Evolutionary conservation across 2,797 vertebrate species (phyloP), one percentile per base, ranked within the genome.

Genomic region (Falco novaeseelandiae): DNA sequence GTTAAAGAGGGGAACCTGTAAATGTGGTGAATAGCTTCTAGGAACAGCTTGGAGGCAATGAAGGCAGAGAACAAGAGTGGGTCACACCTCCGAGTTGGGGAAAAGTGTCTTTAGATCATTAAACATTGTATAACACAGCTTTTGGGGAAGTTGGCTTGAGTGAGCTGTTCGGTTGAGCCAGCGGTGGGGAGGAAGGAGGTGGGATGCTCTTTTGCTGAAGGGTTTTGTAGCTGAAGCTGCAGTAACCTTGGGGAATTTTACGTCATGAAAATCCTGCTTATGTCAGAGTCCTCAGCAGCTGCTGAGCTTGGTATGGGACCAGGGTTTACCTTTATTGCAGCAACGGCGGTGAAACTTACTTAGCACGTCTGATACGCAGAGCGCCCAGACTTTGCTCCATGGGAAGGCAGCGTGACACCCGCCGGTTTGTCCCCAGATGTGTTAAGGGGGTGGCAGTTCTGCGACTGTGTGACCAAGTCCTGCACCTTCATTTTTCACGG

Each of bases 401-500:
- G 3, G 49, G 66, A 58, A 38, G 62, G 29, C 2, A 4, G 12
- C 71, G 71, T 82, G 80, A 34, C 72, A 42, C 20, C 54, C 59
- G 14, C 40, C 34, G 48, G 11, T 72, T 83, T 83, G 59, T 82
- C 34, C 62, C 26, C 38, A 27, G 54, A 1, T 8, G 9, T 13
- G 48, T 49, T 46, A 4, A 40, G 23, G 52, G 15, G 73, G 38
- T 82, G 89, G 32, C 66, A 71, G 42, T 23, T 85, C 52, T 78
- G 66, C 26, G 44, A 9, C 34, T 0, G 2, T 66, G n/a, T 63
- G 49, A 23, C 32, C 3, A 2, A 29, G 22, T 85, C 26, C 86
- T 29, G 14, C 27, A 17, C 26, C 42, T 71, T 23, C 0, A 0
- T 44, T 72, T 52, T 23, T 14, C 29, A 4, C 5, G 13, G 63